Conservation (phyloP, 1,140 invertebrate genomes). For the Zophobas atratus region DNA sequence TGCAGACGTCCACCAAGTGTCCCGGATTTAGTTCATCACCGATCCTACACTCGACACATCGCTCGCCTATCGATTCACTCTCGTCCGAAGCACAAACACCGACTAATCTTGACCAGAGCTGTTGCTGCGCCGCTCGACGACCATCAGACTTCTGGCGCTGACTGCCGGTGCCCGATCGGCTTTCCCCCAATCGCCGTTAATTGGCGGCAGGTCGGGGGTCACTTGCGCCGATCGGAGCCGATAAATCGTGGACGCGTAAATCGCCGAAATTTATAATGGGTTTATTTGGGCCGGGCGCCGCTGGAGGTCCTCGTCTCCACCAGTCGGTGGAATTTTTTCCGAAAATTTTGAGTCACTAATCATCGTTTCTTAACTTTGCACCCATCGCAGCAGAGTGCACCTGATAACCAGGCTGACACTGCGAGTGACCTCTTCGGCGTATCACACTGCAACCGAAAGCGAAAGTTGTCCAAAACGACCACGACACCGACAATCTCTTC, state of each 20-base stretch:
- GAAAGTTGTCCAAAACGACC: no score
- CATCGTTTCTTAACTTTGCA: no score
- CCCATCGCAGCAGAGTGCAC: no score
- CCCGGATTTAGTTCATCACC: slow-evolving; percentile 33
- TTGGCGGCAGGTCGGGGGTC: slow-evolving; percentile 49
- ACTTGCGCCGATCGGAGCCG: slow-evolving; percentile 22
- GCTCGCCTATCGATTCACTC: slow-evolving; percentile 29
- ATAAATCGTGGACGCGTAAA: slow-evolving; percentile 19
- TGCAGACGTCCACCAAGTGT: slow-evolving; percentile 42
- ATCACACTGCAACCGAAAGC: no score
- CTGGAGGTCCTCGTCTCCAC: neutral
- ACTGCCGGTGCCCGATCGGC: slow-evolving; percentile 40
- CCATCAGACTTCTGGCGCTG: slow-evolving; percentile 44
- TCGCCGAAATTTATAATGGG: neutral
- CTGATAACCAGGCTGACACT: no score
- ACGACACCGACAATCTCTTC: neutral
- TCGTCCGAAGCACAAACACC: slow-evolving; percentile 29
- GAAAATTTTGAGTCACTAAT: no score
- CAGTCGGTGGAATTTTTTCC: no score
- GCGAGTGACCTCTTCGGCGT: no score
- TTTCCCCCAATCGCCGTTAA: slow-evolving; percentile 50
- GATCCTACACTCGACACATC: slow-evolving; percentile 34
- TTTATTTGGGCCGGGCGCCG: slow-evolving; percentile 7
- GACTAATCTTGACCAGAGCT: slow-evolving; percentile 36
- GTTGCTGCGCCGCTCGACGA: slow-evolving; percentile 12